phyloP scores from a whole-genome alignment of 1,140 invertebrate genomes.

The Bombus huntii region DNA sequence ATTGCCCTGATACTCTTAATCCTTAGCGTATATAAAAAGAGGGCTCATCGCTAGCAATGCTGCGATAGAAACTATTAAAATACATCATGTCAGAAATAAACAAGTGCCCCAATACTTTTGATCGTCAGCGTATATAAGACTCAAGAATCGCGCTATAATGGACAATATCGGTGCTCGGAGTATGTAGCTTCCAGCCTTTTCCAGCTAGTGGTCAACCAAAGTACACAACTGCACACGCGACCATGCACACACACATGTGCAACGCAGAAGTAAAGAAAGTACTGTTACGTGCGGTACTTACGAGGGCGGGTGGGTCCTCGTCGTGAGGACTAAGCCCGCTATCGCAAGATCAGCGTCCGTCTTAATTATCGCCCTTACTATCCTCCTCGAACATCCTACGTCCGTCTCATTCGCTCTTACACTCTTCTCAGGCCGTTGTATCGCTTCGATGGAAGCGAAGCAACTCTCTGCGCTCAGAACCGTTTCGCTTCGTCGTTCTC shows the following conservation, averaged over 20 bases:
- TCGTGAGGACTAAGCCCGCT: conserved; percentile 72
- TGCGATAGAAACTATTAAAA: no score
- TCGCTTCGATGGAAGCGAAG: neutral
- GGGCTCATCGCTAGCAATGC: no score
- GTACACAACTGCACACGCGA: neutral
- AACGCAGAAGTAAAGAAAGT: conserved; percentile 18
- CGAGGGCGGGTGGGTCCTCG: conserved; percentile 57
- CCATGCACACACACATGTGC: neutral
- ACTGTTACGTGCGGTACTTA: conserved; percentile 64
- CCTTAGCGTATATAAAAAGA: no score
- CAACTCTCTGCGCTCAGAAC: neutral
- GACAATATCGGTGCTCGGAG: conserved; percentile 35
- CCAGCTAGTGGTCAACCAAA: neutral
- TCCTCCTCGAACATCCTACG: conserved; percentile 16
- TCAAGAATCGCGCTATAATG: conserved; percentile 15
- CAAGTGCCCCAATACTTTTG: no score
- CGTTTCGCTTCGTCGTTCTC: neutral
- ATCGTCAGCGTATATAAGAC: no score
- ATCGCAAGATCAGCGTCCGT: conserved; percentile 79
- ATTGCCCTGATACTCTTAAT: no score
- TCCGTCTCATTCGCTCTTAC: neutral
- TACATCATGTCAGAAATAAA: no score
- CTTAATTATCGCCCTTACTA: conserved; percentile 78
- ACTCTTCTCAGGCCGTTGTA: neutral
- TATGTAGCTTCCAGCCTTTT: neutral